phyloP scores from a whole-genome alignment of 2,113 vertebrate genomes.

The Trematomus loennbergii region DNA sequence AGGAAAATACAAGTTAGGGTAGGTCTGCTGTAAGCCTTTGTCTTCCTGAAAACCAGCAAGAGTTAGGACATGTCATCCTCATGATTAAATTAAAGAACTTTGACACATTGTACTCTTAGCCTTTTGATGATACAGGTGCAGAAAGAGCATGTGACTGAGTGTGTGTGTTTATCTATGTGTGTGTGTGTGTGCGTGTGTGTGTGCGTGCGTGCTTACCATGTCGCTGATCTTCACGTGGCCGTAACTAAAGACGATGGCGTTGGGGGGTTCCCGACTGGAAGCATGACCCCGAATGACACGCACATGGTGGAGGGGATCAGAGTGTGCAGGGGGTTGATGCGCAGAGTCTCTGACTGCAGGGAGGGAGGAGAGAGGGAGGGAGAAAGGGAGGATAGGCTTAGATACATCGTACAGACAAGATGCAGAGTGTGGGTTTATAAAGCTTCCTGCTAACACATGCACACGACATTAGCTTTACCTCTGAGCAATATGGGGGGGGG shows the following conservation, averaged over 20 bases:
- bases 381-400: neutral
- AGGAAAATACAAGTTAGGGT: neutral
- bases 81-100: slow-evolving; percentile 28
- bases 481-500: too few relatives aligned
- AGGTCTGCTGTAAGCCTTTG: too few relatives aligned
- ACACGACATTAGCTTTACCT: too few relatives aligned
- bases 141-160: slow-evolving; percentile 24
- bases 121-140: slow-evolving; percentile 64
- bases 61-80: neutral
- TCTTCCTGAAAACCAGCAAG: neutral
- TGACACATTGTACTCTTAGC: slow-evolving; percentile 22
- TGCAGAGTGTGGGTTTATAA: too few relatives aligned
- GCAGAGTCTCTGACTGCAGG: slow-evolving; percentile 92
- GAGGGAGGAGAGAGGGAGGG: slow-evolving; percentile 10
- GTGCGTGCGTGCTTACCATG: slow-evolving; percentile 87
- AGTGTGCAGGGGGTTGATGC: slow-evolving; percentile 96
- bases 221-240: slow-evolving; percentile 97
- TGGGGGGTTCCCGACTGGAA: slow-evolving; percentile 99
- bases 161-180: too few relatives aligned
- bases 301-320: slow-evolving; percentile 98
- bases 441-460: too few relatives aligned
- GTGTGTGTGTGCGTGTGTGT: too few relatives aligned
- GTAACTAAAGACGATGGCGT: slow-evolving; percentile 98
- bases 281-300: slow-evolving; percentile 98
- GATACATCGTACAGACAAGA: too few relatives aligned